Evolutionary conservation across 2,888 invertebrate genomes (phyloP).

Genomic region (Drosophila anceps): DNA sequence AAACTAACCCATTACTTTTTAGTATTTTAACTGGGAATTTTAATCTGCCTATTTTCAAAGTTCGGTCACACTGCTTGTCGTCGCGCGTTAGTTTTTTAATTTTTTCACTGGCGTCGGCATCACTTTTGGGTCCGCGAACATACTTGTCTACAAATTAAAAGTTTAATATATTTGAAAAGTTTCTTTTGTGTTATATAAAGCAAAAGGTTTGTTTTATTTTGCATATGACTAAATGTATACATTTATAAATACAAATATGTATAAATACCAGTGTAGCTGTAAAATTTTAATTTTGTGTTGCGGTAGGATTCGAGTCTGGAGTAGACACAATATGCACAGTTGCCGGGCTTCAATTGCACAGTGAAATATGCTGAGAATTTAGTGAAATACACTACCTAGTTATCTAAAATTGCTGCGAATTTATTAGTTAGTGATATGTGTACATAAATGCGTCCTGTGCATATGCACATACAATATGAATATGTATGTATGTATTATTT

Average conservation of each 20-base stretch:
- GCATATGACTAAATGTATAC: background rate
- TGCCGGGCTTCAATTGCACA: conserved; percentile 40
- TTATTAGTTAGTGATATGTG: conserved; percentile 17
- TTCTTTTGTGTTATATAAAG: conserved; percentile 14
- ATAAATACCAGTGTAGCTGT: background rate
- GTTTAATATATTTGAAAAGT: conserved; percentile 2
- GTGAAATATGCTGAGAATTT: conserved; percentile 10
- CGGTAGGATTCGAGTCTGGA: conserved; percentile 65
- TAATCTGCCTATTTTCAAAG: background rate
- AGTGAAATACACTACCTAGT: conserved; percentile 9
- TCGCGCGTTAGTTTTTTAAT: conserved; percentile 69
- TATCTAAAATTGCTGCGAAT: conserved; percentile 9
- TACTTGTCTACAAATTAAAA: conserved; percentile 7
- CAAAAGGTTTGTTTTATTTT: conserved; percentile 56
- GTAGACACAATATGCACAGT: conserved; percentile 54
- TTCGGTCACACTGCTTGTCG: conserved; percentile 36
- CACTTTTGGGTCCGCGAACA: conserved; percentile 11
- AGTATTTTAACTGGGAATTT: conserved; percentile 7
- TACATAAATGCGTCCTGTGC: background rate
- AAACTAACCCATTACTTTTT: background rate
- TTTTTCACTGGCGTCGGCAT: conserved; percentile 69
- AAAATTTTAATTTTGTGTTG: conserved; percentile 49
- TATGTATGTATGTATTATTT: conserved; percentile 21
- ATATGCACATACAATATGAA: conserved; percentile 1
- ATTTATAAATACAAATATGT: background rate